Base-by-base conservation (phyloP, 2,888 invertebrate species). In the Pammene aurita region DNA sequence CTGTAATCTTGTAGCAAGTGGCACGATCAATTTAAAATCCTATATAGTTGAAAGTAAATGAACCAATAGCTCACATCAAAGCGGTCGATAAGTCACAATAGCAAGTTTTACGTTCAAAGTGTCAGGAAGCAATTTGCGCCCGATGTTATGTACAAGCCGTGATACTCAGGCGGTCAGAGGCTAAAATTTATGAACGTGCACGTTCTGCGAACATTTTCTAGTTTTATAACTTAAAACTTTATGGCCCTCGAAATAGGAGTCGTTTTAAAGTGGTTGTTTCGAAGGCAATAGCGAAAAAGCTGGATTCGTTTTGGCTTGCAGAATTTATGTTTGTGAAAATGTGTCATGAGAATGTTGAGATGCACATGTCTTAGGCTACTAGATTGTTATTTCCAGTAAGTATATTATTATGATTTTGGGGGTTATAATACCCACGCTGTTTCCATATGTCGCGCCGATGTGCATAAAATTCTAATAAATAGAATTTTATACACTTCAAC, bases 91-190 rank as follows among this genome's bases (percentile, higher is more conserved):
- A 58, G 46, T 69, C 65, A 60, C 60, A 26, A 46, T 38, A 46
- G 44, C 64, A 54, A 65, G 58, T 69, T 69, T 64, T 60, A 64
- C 34, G 41, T 60, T 13, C 48, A 41, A 69, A 60, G 69, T 60
- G 69, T 69, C 69, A 69, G 69, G 69, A 64, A 69, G 65, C 69
- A 69, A 69, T 69, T 69, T 69, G 69, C 65, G 46, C 54, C 44
- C 60, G 69, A 48, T 65, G 69, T 69, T 65, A 69, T 69, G 60
- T 69, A 60, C 69, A 69, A 60, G 64, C 65, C 54, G 68, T 58
- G 64, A 69, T 69, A 54, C 64, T 69, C 60, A 16, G 41, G 58
- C 65, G 69, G 69, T 69, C 69, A 69, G 60, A 60, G 65, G 64
- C 48, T 69, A 55, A 65, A 65, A 69, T 69, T 69, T 69, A 69